Evolutionary conservation across 2,888 invertebrate species (phyloP), one percentile per base, ranked within the genome.

Genomic region (Drosophila subquinaria): DNA sequence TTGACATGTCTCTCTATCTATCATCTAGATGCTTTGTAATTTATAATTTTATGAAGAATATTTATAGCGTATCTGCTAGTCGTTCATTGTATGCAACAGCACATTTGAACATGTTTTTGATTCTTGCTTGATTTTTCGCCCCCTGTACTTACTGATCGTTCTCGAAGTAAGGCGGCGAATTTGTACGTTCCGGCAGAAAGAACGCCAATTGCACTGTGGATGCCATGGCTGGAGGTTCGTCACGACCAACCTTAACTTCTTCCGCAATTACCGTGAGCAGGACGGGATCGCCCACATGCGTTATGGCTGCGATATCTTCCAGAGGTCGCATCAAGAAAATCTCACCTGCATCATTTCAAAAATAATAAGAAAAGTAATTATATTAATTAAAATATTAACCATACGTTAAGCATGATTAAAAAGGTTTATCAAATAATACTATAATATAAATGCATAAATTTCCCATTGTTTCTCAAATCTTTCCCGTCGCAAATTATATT

Each of bases 221-320:
- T 27, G 97, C 96, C 94, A 96, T 96, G 23, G 97, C 96, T 75
- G 96, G 95, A 11, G 95, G 96, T 81, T 96, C 96, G 73, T 95
- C 95, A 74, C 95, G 94, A 66, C 95, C 94, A 74, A 95, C 93
- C 80, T 96, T 94, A 70, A 97, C 96, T 93, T 97, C 97, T 92
- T 97, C 97, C 3, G 97, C 97, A 55, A 97, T 95, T 57, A 97
- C 96, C 1, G 96, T 97, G 72, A 97, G 94, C 53, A 97, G 94
- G 63, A 97, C 96, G 3, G 97, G 97, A 63, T 97, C 96, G 56
- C 96, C 96, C n/a, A 96, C 95, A 89, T 96, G 96, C 15, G 96
- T 96, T 82, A 97, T 96, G 62, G 96, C 95, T 61, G 96, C 95
- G 78, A 97, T 95, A 89, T 97, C 96, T 79, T 96, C 95, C 35